Percentiles rank a stretch among this genome's conserved stretches.
phyloP scores from a whole-genome alignment of 2,113 vertebrate genomes.

The Datnioides undecimradiatus region DNA sequence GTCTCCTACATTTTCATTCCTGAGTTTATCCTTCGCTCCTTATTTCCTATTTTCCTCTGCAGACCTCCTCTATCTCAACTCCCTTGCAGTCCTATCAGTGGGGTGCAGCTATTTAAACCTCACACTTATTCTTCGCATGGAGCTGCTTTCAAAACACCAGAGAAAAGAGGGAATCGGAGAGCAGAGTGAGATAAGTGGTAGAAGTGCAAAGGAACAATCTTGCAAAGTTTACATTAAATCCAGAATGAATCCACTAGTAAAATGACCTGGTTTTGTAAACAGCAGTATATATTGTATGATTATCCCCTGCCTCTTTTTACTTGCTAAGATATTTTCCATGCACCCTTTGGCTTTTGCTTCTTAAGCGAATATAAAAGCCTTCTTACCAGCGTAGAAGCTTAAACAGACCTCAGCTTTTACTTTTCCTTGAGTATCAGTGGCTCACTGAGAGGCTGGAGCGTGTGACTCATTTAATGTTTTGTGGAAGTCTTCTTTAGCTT shows the following conservation, averaged over 20 bases:
- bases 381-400: slow-evolving; percentile 27
- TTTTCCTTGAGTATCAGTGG: slow-evolving; percentile 18
- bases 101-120: slow-evolving; percentile 58
- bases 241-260: slow-evolving; percentile 23
- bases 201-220: slow-evolving; percentile 45
- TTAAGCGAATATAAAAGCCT: slow-evolving; percentile 39
- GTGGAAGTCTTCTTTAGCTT: background rate
- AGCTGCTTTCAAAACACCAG: slow-evolving; percentile 42
- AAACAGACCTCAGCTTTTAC: background rate
- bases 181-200: slow-evolving; percentile 39
- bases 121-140: slow-evolving; percentile 32
- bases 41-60: slow-evolving; percentile 26
- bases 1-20: slow-evolving; percentile 10
- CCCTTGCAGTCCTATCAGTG: slow-evolving; percentile 38
- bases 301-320: slow-evolving; percentile 36
- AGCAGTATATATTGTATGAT: slow-evolving; percentile 39
- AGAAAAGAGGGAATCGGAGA: slow-evolving; percentile 31
- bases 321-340: slow-evolving; percentile 40
- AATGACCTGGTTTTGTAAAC: slow-evolving; percentile 52
- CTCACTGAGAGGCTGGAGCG: background rate
- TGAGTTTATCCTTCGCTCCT: slow-evolving; percentile 11
- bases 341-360: slow-evolving; percentile 17
- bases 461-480: slow-evolving; percentile 10
- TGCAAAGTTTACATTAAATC: slow-evolving; percentile 50
- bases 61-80: slow-evolving; percentile 25